phyloP scores from a whole-genome alignment of 2,888 invertebrate species.

The Clusia tigrina region DNA sequence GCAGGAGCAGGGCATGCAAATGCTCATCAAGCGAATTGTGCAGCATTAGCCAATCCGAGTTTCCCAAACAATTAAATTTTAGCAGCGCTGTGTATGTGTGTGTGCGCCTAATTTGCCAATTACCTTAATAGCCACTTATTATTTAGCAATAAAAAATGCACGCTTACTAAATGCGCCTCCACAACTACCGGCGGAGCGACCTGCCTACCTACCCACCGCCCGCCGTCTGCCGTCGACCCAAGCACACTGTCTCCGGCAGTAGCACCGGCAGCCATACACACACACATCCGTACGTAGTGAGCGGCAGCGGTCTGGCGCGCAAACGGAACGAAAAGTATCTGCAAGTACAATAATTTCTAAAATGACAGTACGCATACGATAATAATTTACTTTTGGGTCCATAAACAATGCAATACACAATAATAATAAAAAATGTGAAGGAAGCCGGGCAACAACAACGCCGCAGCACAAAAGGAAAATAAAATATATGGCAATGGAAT shows the following conservation, averaged over 20 bases:
- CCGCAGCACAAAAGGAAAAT: not conserved
- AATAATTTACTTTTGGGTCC: constrained; percentile 58
- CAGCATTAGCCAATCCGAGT: too few relatives aligned
- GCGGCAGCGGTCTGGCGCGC: not conserved
- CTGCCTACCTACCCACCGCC: too few relatives aligned
- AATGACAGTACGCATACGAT: constrained; percentile 33
- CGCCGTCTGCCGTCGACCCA: too few relatives aligned
- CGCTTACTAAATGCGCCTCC: not conserved
- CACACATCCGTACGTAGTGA: constrained; percentile 6
- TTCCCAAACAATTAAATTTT: constrained; percentile 9
- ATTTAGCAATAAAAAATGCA: constrained; percentile 6
- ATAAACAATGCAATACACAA: constrained; percentile 59
- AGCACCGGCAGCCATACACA: not conserved
- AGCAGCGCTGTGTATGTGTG: too few relatives aligned
- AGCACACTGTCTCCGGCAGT: not conserved
- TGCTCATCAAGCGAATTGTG: too few relatives aligned
- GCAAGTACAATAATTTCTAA: constrained; percentile 12
- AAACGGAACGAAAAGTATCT: constrained; percentile 1
- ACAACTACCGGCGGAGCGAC: not conserved
- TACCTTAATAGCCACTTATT: constrained; percentile 55
- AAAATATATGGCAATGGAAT: constrained; percentile 56
- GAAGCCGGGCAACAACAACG: not conserved
- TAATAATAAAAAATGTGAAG: constrained; percentile 20
- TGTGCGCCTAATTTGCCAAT: constrained; percentile 53
- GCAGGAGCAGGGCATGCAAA: too few relatives aligned